These are phyloP conservation scores for Taphrorychus bicolor DNA, from an alignment of 2,888 invertebrate species.

Conservation along the genomic window DNA sequence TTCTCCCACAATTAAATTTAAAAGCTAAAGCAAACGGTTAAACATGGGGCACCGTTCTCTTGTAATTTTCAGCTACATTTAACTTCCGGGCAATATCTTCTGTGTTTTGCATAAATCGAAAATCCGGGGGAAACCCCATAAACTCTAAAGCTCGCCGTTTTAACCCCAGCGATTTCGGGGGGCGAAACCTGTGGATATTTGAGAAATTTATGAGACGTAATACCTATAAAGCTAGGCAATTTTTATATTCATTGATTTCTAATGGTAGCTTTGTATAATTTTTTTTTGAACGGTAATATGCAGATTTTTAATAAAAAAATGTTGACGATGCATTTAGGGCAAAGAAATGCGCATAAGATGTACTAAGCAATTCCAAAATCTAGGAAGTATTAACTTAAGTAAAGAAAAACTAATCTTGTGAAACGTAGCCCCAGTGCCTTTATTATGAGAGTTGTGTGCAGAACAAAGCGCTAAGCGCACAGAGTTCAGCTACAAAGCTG, in stretches of 20 bases:
- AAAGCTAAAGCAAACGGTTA: slow-evolving; percentile 24
- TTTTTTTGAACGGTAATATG: no score
- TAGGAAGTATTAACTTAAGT: no score
- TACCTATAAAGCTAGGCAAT: not conserved
- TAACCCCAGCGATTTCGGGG: not conserved
- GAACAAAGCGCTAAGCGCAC: not conserved
- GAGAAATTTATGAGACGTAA: slow-evolving; percentile 1
- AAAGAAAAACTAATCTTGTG: not conserved
- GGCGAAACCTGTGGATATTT: slow-evolving; percentile 23
- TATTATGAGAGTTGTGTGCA: no score
- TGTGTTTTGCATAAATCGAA: slow-evolving; percentile 41
- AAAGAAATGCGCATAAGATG: no score
- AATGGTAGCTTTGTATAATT: no score
- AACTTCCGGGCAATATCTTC: slow-evolving; percentile 38
- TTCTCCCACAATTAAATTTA: slow-evolving; percentile 36
- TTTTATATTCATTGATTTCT: no score
- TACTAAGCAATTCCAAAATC: no score
- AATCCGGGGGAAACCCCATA: slow-evolving; percentile 25
- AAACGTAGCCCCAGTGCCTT: no score
- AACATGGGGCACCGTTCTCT: slow-evolving; percentile 22
- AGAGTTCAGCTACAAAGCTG: not conserved
- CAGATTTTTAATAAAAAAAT: no score
- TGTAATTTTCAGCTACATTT: slow-evolving; percentile 42
- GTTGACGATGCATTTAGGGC: no score
- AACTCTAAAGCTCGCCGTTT: slow-evolving; percentile 22